A percentile compares a stretch with the other conserved stretches of the same genome.
phyloP scores from a whole-genome alignment of 2,888 invertebrate genomes.

The Xylocampa areola region DNA sequence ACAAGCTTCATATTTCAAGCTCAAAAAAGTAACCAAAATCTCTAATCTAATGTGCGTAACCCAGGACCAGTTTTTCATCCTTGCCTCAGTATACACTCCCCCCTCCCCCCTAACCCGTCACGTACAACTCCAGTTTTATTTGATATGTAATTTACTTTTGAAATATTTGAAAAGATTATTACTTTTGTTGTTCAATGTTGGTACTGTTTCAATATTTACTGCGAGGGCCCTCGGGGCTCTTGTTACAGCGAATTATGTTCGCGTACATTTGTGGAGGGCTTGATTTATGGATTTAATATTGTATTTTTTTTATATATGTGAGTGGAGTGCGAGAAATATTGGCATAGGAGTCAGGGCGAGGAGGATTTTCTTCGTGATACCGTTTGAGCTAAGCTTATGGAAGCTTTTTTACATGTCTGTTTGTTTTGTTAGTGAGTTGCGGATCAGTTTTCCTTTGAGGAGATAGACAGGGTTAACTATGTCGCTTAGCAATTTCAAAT shows the following conservation, averaged over 20 bases:
- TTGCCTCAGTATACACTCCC: slow-evolving; percentile 8
- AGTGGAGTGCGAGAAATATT: slow-evolving; percentile 28
- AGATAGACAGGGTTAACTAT: too few species aligned
- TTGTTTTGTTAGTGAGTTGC: too few species aligned
- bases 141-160: slow-evolving; percentile 58
- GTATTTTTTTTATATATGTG: slow-evolving; percentile 46
- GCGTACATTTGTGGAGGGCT: slow-evolving; percentile 48
- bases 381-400: neutral
- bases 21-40: too few species aligned
- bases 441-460: too few species aligned
- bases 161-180: slow-evolving; percentile 60
- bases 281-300: slow-evolving; percentile 54
- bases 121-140: slow-evolving; percentile 53
- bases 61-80: slow-evolving; percentile 14
- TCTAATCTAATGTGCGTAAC: neutral
- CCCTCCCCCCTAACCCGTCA: slow-evolving; percentile 39
- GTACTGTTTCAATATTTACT: slow-evolving; percentile 58
- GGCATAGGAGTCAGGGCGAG: neutral
- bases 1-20: too few species aligned
- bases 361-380: slow-evolving; percentile 3
- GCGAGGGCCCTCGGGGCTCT: slow-evolving; percentile 29
- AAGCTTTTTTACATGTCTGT: neutral
- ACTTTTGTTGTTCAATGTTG: slow-evolving; percentile 43
- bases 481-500: too few species aligned
- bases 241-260: slow-evolving; percentile 43